Base-by-base conservation (phyloP, 2,888 invertebrate species). In the Hydraecia micacea region DNA sequence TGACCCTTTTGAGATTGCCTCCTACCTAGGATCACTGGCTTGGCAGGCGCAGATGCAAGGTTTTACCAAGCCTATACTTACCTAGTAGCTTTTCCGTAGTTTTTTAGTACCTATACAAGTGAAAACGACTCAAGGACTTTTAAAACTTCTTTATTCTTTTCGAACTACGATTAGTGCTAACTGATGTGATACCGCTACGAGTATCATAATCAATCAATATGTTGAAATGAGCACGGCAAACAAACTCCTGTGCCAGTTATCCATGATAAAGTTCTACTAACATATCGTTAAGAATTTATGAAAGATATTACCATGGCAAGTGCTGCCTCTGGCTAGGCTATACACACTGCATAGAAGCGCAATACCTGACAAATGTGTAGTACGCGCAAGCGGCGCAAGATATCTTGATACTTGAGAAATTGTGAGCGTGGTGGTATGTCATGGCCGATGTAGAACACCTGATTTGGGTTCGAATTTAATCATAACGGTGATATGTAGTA, bases 241-340 rank as follows among this genome's bases (percentile, higher is more conserved):
- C 55, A 11, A 46, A 69, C 49, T 77, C 49, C 76, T 71, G 6
- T 36, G 11, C 63, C 9, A 25, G 79, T 69, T 83, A 78, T 36
- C 81, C 79, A 73, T 81, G 72, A 69, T 63, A 2, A 42, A 68
- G 49, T 83, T 77, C 62, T 68, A 58, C 21, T 68, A 63, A 63
- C 55, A n/a, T 58, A 67, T 70, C 52, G 39, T 13, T 21, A 32
- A 15, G 28, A 58, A n/a, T 73, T 62, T 2, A 28, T 70, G 6
- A 52, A 66, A 70, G 15, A 9, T 63, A 62, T 68, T 72, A 52
- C 2, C 39, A 25, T 36, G 42, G 5, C n/a, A 46, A 55, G 28
- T n/a, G 7, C 25, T 62, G 21, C 62, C 32, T 42, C 11, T 63
- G 63, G 60, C 60, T 46, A 69, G 32, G 32, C 25, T 32, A 32